Conservation (phyloP, 2,888 invertebrate genomes). For the Thecophora atra region DNA sequence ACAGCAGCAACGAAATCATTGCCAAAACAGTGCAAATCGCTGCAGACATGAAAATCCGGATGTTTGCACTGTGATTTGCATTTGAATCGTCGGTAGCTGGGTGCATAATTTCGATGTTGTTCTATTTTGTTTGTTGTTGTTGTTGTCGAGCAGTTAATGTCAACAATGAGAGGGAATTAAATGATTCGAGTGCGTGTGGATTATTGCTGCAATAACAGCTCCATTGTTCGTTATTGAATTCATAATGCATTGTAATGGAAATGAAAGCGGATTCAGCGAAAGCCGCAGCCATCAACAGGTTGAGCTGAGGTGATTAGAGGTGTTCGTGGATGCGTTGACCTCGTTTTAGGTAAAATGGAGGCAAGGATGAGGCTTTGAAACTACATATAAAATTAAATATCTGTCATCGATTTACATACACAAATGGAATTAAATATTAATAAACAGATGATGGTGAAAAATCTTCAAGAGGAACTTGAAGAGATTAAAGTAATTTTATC, state of each 20-base stretch:
- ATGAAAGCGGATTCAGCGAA: neutral
- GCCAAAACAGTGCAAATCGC: conserved; percentile 28
- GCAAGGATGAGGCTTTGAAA: neutral
- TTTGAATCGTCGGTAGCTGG: conserved; percentile 45
- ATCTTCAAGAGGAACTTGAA: too few species aligned
- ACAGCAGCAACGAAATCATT: neutral
- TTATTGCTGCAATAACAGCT: neutral
- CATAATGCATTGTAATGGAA: conserved; percentile 13
- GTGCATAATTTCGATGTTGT: neutral
- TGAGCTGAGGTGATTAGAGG: neutral
- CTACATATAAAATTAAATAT: neutral
- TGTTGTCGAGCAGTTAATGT: neutral
- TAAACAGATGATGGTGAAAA: too few species aligned
- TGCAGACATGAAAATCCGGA: conserved; percentile 13
- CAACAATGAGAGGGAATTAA: neutral
- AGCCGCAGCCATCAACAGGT: conserved; percentile 9
- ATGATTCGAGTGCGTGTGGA: too few species aligned
- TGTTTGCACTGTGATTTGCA: conserved; percentile 47
- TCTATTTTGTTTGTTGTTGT: neutral
- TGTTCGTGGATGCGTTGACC: neutral
- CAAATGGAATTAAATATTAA: too few species aligned
- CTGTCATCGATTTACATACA: neutral
- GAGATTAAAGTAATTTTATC: too few species aligned
- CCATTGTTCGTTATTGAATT: conserved; percentile 11
- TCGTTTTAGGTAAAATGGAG: neutral